Conservation (phyloP, 2,797 vertebrate species). For the Centroberyx gerrardi region DNA sequence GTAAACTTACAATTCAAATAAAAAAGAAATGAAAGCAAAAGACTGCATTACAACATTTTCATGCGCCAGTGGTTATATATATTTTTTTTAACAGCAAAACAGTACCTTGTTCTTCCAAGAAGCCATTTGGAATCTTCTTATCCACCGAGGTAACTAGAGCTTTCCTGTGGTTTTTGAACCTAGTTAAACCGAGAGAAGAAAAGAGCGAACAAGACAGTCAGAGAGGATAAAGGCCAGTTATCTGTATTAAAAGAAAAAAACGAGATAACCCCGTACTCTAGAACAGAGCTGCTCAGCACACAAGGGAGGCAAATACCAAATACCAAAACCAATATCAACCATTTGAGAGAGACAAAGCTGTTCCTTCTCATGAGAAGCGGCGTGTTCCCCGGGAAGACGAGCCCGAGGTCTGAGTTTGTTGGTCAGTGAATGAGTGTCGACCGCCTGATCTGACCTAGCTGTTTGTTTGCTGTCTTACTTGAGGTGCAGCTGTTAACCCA, state of each 20-base stretch:
- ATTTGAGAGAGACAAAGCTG: slow-evolving; percentile 76
- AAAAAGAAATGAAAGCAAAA: slow-evolving; percentile 67
- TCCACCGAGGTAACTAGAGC: slow-evolving; percentile 92
- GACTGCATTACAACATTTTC: slow-evolving; percentile 60
- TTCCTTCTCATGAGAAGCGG: slow-evolving; percentile 77
- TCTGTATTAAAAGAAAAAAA: slow-evolving; percentile 24
- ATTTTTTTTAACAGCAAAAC: slow-evolving; percentile 32
- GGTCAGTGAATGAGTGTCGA: slow-evolving; percentile 58
- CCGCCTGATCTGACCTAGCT: slow-evolving; percentile 64
- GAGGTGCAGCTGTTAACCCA: slow-evolving; percentile 79
- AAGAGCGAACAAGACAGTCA: slow-evolving; percentile 25
- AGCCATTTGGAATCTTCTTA: slow-evolving; percentile 97
- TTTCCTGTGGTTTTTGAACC: slow-evolving; percentile 96
- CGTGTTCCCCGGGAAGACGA: slow-evolving; percentile 52
- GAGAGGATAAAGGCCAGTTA: slow-evolving; percentile 26
- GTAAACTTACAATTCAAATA: slow-evolving; percentile 69
- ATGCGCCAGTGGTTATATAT: slow-evolving; percentile 56
- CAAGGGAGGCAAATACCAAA: slow-evolving; percentile 58
- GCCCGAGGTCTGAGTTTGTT: slow-evolving; percentile 24
- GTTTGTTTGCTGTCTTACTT: slow-evolving; percentile 68
- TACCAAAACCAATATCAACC: slow-evolving; percentile 75
- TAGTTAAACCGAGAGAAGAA: slow-evolving; percentile 63
- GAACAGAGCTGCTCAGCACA: slow-evolving; percentile 24
- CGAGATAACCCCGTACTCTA: not conserved
- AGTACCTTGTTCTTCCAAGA: slow-evolving; percentile 97